These are phyloP conservation scores for Trichonephila inaurata DNA, from an alignment of 1,140 invertebrate genomes.

Conservation along the genomic window DNA sequence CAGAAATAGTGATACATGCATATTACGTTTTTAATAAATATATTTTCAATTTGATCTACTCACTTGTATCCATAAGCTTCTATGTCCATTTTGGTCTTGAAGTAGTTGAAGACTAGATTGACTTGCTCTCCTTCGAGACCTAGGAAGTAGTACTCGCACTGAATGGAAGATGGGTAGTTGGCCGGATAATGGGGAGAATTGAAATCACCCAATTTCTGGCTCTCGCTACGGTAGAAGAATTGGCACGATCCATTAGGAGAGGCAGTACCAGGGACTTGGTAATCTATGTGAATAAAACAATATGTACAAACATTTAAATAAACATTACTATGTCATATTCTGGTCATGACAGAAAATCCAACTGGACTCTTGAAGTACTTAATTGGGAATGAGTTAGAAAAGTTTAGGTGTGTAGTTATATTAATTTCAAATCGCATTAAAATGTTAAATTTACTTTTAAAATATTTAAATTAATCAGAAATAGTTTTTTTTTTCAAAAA, in stretches of 20 bases:
- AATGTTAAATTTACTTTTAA: no score
- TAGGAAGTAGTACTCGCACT: conserved; percentile 94
- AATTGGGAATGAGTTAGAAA: no score
- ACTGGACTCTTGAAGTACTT: no score
- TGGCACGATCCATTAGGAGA: conserved; percentile 93
- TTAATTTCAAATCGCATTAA: no score
- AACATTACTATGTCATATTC: no score
- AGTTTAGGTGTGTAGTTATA: no score
- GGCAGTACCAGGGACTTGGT: conserved; percentile 93
- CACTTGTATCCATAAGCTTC: conserved; percentile 71
- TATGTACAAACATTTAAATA: no score
- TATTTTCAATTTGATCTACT: conserved; percentile 16
- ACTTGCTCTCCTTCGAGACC: conserved; percentile 94
- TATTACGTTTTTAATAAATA: no score
- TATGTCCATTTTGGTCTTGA: conserved; percentile 87
- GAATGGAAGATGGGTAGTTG: conserved; percentile 95
- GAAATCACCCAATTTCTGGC: conserved; percentile 92
- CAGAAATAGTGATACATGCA: no score
- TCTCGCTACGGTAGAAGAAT: conserved; percentile 94
- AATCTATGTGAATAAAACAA: conserved; percentile 76
- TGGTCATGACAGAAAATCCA: not conserved
- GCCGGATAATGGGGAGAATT: conserved; percentile 97
- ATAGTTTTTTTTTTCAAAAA: no score
- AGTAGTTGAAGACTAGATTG: conserved; percentile 94
- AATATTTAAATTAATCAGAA: no score